Conservation (phyloP, 2,797 vertebrate species). For the Serranus cabrilla region DNA sequence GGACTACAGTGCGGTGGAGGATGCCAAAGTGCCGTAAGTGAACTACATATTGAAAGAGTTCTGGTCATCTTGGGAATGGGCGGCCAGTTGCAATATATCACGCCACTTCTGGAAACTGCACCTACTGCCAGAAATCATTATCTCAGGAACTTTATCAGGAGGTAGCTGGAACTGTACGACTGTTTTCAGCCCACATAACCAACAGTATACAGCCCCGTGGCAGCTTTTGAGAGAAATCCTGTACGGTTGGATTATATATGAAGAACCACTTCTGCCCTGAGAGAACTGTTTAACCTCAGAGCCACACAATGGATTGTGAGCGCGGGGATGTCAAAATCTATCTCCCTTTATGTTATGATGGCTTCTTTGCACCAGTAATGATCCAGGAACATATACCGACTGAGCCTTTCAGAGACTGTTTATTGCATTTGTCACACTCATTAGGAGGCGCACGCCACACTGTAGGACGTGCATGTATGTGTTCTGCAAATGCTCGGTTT, state of each 20-base stretch:
- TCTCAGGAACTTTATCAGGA: slow-evolving; percentile 38
- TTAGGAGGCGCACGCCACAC: slow-evolving; percentile 37
- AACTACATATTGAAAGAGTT: slow-evolving; percentile 44
- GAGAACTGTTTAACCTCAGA: slow-evolving; percentile 53
- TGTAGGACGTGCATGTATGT: slow-evolving; percentile 1
- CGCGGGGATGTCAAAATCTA: slow-evolving; percentile 45
- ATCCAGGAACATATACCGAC: slow-evolving; percentile 38
- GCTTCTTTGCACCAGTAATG: slow-evolving; percentile 49
- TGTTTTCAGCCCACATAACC: slow-evolving; percentile 22
- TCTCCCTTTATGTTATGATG: slow-evolving; percentile 47
- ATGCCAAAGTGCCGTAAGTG: slow-evolving; percentile 55
- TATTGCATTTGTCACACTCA: slow-evolving; percentile 56
- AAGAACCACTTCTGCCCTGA: slow-evolving; percentile 48
- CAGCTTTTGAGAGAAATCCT: slow-evolving; percentile 43
- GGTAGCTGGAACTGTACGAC: slow-evolving; percentile 16
- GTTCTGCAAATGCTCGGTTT: slow-evolving; percentile 38
- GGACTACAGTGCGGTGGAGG: slow-evolving; percentile 36
- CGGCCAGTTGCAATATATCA: slow-evolving; percentile 45
- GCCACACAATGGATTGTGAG: slow-evolving; percentile 32
- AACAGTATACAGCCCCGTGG: slow-evolving; percentile 27
- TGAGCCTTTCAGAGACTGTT: slow-evolving; percentile 37
- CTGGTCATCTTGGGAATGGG: slow-evolving; percentile 25
- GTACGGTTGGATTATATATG: slow-evolving; percentile 35
- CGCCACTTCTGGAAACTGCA: slow-evolving; percentile 30
- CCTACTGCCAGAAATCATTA: slow-evolving; percentile 27